A percentile compares a stretch with the other conserved stretches of the same genome.
These are phyloP conservation scores for Galerucella nymphaeae DNA, from an alignment of 2,888 invertebrate genomes.

Conservation along the genomic window DNA sequence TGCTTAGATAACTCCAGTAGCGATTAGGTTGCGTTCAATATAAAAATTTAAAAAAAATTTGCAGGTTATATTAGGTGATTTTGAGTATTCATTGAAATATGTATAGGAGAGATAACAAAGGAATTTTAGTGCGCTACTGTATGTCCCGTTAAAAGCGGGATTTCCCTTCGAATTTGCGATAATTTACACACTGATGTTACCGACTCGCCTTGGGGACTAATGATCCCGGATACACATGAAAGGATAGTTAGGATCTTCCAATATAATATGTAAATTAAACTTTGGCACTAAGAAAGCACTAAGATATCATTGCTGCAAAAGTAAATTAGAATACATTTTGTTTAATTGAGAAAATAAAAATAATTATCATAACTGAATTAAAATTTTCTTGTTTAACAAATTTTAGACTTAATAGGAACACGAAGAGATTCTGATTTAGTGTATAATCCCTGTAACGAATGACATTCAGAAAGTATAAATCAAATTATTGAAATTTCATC, in stretches of 20 bases:
- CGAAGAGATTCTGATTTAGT: too few relatives aligned
- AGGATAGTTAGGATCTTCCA: background rate
- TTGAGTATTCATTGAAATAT: background rate
- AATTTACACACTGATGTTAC: constrained; percentile 3
- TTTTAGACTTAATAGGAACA: too few relatives aligned
- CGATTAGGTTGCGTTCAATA: too few relatives aligned
- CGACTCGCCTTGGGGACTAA: constrained; percentile 5
- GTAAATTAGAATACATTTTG: background rate
- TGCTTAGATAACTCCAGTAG: too few relatives aligned
- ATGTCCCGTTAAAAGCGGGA: background rate
- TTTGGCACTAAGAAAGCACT: background rate
- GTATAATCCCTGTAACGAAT: too few relatives aligned
- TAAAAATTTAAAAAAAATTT: too few relatives aligned
- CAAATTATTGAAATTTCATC: constrained; percentile 16
- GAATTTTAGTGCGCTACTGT: background rate
- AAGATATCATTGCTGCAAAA: background rate
- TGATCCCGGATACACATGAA: background rate
- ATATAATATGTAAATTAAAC: constrained; percentile 1
- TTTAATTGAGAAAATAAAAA: too few relatives aligned
- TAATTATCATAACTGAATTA: too few relatives aligned
- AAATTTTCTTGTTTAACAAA: too few relatives aligned
- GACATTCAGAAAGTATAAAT: constrained; percentile 18
- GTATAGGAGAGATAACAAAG: background rate
- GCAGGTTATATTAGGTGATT: too few relatives aligned
- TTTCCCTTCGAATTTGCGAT: constrained; percentile 6